Conservation (phyloP, 2,113 vertebrate genomes). For the Choloepus hoffmanni region DNA sequence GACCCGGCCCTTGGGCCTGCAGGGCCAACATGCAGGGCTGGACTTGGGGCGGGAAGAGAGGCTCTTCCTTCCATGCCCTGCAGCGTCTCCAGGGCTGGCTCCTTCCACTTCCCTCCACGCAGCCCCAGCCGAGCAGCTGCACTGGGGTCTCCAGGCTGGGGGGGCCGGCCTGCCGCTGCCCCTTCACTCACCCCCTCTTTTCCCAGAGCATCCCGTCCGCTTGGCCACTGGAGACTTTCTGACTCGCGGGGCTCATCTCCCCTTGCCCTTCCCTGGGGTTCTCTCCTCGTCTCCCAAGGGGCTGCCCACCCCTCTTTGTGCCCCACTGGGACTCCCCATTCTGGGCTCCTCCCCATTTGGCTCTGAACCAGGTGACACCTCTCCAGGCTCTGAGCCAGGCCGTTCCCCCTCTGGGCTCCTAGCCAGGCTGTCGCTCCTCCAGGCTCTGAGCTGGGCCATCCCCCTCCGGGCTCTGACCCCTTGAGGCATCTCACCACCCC, state of each 20-base stretch:
- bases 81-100: neutral
- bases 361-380: too few species aligned
- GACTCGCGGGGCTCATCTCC: neutral
- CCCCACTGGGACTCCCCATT: too few species aligned
- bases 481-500: accelerated
- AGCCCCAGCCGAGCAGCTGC: neutral
- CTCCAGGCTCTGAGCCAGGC: too few species aligned
- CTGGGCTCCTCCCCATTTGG: too few species aligned
- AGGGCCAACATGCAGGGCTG: accelerated
- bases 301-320: neutral
- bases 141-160: neutral
- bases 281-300: neutral
- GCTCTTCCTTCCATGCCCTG: too few species aligned
- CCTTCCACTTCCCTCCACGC: neutral
- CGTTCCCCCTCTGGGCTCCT: too few species aligned
- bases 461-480: neutral
- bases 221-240: neutral
- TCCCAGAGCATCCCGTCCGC: neutral
- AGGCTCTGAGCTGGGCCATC: too few species aligned
- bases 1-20: neutral
- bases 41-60: neutral
- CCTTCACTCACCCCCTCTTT: neutral
- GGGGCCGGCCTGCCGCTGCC: too few species aligned
- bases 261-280: accelerated
- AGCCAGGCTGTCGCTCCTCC: too few species aligned